Conservation (phyloP, 2,888 invertebrate genomes). For the Acronicta alni region DNA sequence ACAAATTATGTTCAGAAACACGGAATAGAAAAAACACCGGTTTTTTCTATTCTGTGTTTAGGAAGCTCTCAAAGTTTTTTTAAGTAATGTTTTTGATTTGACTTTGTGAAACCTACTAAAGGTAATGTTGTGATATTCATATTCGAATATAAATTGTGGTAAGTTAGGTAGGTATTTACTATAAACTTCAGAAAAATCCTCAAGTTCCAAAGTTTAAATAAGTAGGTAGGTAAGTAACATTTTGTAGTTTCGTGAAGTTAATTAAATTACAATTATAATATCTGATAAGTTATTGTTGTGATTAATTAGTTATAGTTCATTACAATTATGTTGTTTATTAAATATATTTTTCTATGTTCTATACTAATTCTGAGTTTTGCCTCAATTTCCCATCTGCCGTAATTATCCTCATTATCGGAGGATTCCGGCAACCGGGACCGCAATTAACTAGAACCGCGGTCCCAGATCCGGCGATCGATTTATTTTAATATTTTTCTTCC, state of each 20-base stretch:
- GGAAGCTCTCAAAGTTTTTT: no score
- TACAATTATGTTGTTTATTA: constrained; percentile 62
- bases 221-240: constrained; percentile 40
- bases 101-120: no score
- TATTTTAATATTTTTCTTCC: no score
- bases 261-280: constrained; percentile 30
- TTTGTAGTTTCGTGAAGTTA: constrained; percentile 42
- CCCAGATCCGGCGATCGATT: no score
- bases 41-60: no score
- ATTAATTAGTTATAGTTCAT: constrained; percentile 69
- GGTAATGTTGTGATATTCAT: neutral
- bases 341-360: constrained; percentile 60
- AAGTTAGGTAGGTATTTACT: constrained; percentile 29
- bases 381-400: neutral
- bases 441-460: no score
- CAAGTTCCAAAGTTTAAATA: constrained; percentile 76
- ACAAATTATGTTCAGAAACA: no score
- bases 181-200: constrained; percentile 58
- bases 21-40: no score
- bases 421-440: no score
- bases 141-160: constrained; percentile 5
- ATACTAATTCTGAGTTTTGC: constrained; percentile 26
- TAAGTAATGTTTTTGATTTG: no score
- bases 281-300: constrained; percentile 74
- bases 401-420: no score